Conservation (phyloP, 2,888 invertebrate genomes). For the Dendrolimus pini region DNA sequence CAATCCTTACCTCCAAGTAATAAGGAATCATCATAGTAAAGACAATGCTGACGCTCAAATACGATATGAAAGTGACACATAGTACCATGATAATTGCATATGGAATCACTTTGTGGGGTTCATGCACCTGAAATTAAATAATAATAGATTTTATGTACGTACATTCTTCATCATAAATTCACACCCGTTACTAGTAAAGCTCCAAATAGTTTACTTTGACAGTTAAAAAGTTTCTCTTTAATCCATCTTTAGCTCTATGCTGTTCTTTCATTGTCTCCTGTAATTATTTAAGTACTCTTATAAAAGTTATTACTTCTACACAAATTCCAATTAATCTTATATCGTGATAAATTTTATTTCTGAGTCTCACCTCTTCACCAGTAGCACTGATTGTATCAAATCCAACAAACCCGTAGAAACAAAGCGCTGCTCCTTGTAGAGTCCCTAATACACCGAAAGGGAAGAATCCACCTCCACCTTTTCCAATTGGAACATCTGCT, state of each 20-base stretch:
- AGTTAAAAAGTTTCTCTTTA: no score
- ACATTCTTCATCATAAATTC: no score
- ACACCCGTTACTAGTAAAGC: no score
- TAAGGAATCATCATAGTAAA: constrained; percentile 96
- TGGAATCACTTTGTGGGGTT: constrained; percentile 90
- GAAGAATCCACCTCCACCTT: constrained; percentile 90
- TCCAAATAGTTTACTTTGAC: no score
- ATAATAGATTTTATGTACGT: not conserved
- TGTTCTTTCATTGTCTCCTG: no score
- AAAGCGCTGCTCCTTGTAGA: constrained; percentile 86
- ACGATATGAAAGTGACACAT: constrained; percentile 84
- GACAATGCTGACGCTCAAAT: constrained; percentile 90
- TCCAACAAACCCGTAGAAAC: constrained; percentile 94
- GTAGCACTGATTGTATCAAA: constrained; percentile 92
- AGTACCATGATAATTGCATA: constrained; percentile 88
- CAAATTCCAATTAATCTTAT: no score
- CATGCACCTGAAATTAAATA: constrained; percentile 61
- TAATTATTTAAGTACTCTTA: no score
- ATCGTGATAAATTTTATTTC: no score
- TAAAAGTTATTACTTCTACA: no score
- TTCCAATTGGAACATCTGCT: constrained; percentile 43
- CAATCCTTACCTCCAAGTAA: constrained; percentile 65
- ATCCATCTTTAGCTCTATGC: no score
- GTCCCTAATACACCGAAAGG: constrained; percentile 91
- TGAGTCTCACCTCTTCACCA: constrained; percentile 86